Evolutionary conservation across 2,888 invertebrate genomes (phyloP), one percentile per base, ranked within the genome.

Genomic region (Acronicta aceris): DNA sequence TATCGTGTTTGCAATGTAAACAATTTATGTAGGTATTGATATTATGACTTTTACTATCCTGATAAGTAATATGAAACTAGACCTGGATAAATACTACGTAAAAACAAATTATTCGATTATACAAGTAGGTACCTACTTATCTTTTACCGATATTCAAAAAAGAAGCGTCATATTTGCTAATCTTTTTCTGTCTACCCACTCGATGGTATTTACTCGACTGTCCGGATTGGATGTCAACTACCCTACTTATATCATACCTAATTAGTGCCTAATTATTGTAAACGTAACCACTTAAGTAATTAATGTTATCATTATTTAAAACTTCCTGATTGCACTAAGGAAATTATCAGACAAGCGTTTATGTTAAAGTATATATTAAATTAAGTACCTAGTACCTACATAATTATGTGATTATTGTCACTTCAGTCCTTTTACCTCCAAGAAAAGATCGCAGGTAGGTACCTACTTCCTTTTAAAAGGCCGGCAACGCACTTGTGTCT

Each of bases 1-100:
- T 2, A 21, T 21, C 15, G 17, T 13, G n/a, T 47, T 62, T 62
- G 27, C 21, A 68, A 61, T 52, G 55, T 68, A 66, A 61, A 66
- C 69, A 62, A 16, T 33, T 40, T 46, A 50, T 40, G 45, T 33
- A 33, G 33, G 33, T 33, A 33, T 33, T 12, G 12, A 33, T 33
- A 12, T 45, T 65, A 57, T 65, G 51, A 49, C 41, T 65, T 65
- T 38, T 49, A 42, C 30, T 49, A 30, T 13, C 10, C 33, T 45
- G 36, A 45, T 66, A 42, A 17, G 47, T 21, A 21, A 21, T 21
- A 21, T 21, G 21, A 21, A 21, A 21, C 21, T 21, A 21, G 21
- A 21, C 21, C 4, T 21, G 21, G 21, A n/a, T n/a, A n/a, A n/a
- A n/a, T n/a, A n/a, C n/a, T n/a, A n/a, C n/a, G n/a, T n/a, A n/a